These are phyloP conservation scores for Myiotriccus ornatus DNA, from an alignment of 2,797 vertebrate genomes.

Conservation along the genomic window DNA sequence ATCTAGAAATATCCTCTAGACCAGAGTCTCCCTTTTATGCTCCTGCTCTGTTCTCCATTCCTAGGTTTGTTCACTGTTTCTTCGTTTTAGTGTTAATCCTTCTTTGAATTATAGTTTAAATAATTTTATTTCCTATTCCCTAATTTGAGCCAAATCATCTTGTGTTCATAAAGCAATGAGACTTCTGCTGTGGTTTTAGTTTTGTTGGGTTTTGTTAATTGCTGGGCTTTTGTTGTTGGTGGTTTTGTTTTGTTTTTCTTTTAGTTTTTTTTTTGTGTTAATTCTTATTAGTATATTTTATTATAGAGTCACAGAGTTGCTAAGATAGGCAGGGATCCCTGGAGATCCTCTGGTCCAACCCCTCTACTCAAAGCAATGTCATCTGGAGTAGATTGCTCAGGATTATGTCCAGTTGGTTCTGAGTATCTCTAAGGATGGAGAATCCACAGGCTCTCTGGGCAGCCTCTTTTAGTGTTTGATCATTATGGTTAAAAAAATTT, in stretches of 20 bases:
- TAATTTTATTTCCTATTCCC: neutral
- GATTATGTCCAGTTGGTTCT: neutral
- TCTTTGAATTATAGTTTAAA: neutral
- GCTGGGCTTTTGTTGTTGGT: neutral
- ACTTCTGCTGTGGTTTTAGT: neutral
- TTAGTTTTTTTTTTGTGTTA: neutral
- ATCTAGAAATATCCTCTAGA: neutral
- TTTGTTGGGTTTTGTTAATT: neutral
- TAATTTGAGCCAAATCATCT: neutral
- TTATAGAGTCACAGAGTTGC: neutral
- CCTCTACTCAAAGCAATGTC: neutral
- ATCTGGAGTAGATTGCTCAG: neutral
- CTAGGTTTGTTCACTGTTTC: neutral
- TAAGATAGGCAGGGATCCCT: neutral
- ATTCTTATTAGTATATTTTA: neutral
- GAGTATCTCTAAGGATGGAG: neutral
- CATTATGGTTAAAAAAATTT: neutral
- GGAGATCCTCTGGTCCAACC: neutral
- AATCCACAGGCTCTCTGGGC: neutral
- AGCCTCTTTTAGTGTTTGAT: neutral
- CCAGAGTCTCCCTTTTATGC: neutral
- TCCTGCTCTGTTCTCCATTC: neutral
- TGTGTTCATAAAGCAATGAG: neutral
- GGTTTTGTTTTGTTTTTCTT: neutral
- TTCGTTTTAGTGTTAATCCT: neutral